A percentile compares a stretch with the other conserved stretches of the same genome.
Evolutionary conservation across 2,113 vertebrate genomes (phyloP).

Genomic region (Steatornis caripensis): DNA sequence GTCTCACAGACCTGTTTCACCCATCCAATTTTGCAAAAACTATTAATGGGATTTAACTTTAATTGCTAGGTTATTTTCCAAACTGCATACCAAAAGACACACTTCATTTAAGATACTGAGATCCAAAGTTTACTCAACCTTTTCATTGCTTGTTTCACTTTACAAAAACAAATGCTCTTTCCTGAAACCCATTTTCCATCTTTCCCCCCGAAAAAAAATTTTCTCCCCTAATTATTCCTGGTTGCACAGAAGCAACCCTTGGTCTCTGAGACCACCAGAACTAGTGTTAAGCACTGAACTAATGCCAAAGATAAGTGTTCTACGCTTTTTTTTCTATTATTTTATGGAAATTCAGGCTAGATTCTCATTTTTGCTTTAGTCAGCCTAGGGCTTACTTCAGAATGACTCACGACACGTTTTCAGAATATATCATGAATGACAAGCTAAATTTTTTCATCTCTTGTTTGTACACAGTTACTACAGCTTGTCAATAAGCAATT

Average conservation of each 20-base stretch:
- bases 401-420: not conserved
- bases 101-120: not conserved
- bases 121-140: not conserved
- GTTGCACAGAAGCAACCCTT: not conserved
- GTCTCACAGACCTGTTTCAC: not conserved
- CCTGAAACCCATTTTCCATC: not conserved
- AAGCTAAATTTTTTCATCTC: not conserved
- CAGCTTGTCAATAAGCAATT: slow-evolving; percentile 18
- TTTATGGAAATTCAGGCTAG: not conserved
- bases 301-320: not conserved
- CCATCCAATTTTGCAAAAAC: not conserved
- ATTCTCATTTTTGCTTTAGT: not conserved
- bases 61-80: not conserved
- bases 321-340: not conserved
- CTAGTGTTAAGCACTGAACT: not conserved
- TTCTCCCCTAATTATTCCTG: not conserved
- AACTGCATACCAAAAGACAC: not conserved
- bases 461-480: not conserved
- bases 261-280: not conserved
- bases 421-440: not conserved
- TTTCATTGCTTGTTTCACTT: not conserved
- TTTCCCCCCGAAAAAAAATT: not conserved
- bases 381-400: not conserved
- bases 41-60: not conserved
- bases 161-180: not conserved